Evolutionary conservation across 53 echinoderm and acorn worm species (phyloP).

Genomic region (Luidia sarsii): DNA sequence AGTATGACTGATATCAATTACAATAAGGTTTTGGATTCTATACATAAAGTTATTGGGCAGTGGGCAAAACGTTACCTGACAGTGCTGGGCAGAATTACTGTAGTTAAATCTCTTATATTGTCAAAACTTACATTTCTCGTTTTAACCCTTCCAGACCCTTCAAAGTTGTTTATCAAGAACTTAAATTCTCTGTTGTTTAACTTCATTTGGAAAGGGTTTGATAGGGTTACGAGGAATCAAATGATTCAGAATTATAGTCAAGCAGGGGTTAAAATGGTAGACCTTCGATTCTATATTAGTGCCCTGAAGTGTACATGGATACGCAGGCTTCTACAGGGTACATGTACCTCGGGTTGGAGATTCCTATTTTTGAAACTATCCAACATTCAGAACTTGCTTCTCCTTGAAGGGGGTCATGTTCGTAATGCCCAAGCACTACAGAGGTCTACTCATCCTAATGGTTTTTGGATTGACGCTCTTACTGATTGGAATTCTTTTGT

Average conservation of each 20-base stretch:
- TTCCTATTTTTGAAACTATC: background rate
- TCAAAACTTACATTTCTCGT: constrained; percentile 2
- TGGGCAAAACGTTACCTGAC: constrained; percentile 10
- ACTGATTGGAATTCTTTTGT: too few species aligned
- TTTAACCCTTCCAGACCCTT: background rate
- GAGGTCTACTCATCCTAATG: background rate
- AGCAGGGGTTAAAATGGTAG: constrained; percentile 22
- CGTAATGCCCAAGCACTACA: background rate
- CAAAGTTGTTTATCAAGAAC: background rate
- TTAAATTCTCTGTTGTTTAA: constrained; percentile 12
- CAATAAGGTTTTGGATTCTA: background rate
- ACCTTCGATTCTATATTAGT: background rate
- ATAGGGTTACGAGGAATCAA: background rate
- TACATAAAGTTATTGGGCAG: background rate
- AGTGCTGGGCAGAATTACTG: background rate
- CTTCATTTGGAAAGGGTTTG: background rate
- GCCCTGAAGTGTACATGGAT: constrained; percentile 4
- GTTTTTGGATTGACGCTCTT: constrained; percentile 2
- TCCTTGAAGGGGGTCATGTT: background rate
- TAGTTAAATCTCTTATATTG: constrained; percentile 16
- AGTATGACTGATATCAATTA: too few species aligned
- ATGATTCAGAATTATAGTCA: background rate
- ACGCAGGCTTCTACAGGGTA: background rate
- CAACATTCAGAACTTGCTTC: background rate
- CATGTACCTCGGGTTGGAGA: background rate